Base-by-base conservation (phyloP, 2,888 invertebrate genomes). In the Orchesellides sinensis region DNA sequence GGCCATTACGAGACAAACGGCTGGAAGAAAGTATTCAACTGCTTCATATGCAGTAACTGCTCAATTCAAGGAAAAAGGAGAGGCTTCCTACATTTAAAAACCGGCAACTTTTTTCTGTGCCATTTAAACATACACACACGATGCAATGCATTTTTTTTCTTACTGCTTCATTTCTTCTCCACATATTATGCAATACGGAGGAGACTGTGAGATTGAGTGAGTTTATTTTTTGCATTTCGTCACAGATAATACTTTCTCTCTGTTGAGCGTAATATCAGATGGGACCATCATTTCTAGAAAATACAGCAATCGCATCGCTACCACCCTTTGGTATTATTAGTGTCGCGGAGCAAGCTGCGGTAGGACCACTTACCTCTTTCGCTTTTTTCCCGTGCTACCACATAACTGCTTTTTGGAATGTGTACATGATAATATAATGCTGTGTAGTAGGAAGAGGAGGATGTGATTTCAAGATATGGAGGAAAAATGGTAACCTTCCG, bases 271-370 rank as follows among this genome's bases (percentile, higher is more conserved):
- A 72, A 52, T 65, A 66, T 66, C 80, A 66, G 56, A 56, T 25
- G 72, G 66, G 78, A 49, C 52, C 72, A 80, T 70, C 32, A 72
- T 63, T 68, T 79, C 54, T 69, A 69, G 47, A 65, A 70, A 65
- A 72, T 72, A 56, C 65, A 32, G 21, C 63, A 65, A 66, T 56
- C 66, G 45, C 56, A 35, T n/a, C 35, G n/a, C 21, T 23, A 40
- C 70, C 27, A 29, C 56, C 27, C n/a, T n/a, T 47, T 14, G 47
- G 21, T 73, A 61, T 49, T 49, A 49, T 47, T 40, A 70, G 70
- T 40, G 45, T 27, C 45, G 27, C 45, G 35, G n/a, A n/a, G 63
- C 17, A 35, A 40, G 52, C 56, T 61, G 61, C 21, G 29, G 56
- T 49, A 52, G 63, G 65, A 54, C 52, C 54, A 52, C 40, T 63